These are phyloP conservation scores for Charadrius vociferus DNA, from an alignment of 2,113 vertebrate species.

Conservation along the genomic window DNA sequence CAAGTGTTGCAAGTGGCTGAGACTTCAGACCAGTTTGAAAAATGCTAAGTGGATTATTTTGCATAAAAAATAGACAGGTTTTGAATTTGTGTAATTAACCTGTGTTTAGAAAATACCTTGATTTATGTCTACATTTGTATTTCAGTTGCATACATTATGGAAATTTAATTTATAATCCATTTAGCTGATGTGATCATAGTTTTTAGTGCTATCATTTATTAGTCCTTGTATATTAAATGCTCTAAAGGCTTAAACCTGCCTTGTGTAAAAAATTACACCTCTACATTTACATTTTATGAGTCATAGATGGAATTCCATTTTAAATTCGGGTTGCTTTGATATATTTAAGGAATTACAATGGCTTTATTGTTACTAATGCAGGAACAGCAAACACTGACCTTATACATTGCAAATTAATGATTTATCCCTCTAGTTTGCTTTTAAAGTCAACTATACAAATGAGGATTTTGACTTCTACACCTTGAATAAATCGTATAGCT, in stretches of 20 bases:
- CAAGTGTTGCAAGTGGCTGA: constrained; percentile 75
- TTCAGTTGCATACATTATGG: constrained; percentile 97
- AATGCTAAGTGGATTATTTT: constrained; percentile 99
- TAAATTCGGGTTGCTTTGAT: constrained; percentile 80
- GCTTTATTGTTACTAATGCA: constrained; percentile 74
- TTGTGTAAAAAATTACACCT: constrained; percentile 81
- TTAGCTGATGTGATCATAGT: constrained; percentile 97
- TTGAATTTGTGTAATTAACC: constrained; percentile 95
- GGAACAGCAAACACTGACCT: constrained; percentile 75
- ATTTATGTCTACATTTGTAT: constrained; percentile 94
- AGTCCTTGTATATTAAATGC: constrained; percentile 92
- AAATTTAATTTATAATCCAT: constrained; percentile 99
- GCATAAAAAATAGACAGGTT: constrained; percentile 96
- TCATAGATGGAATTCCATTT: constrained; percentile 89
- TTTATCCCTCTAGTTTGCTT: constrained; percentile 74
- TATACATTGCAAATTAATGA: constrained; percentile 62
- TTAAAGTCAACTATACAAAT: constrained; percentile 66
- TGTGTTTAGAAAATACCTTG: constrained; percentile 98
- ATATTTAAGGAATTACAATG: constrained; percentile 68
- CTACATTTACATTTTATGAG: constrained; percentile 91
- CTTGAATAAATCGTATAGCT: constrained; percentile 66
- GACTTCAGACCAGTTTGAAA: constrained; percentile 79
- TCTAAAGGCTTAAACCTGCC: constrained; percentile 84
- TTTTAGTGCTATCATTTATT: constrained; percentile 98
- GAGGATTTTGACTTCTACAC: constrained; percentile 65